Conservation (phyloP, 2,797 vertebrate species). For the Lophotriccus pileatus region DNA sequence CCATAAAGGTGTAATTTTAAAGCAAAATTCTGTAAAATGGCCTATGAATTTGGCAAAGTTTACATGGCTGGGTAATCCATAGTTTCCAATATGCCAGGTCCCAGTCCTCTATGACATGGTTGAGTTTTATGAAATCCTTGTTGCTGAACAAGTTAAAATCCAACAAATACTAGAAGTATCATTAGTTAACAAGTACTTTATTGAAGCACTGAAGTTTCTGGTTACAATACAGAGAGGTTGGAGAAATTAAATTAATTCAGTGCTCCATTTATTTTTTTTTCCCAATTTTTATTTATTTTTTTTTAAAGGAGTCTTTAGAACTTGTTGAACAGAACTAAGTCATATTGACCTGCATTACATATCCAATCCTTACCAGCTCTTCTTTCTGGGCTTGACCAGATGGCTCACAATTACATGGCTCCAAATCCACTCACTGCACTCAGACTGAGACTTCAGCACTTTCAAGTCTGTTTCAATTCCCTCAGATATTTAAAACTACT, state of each 20-base stretch:
- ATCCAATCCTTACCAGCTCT: background rate
- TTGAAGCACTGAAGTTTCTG: background rate
- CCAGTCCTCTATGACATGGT: background rate
- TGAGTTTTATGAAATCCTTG: background rate
- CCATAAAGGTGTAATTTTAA: background rate
- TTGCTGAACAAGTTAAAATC: background rate
- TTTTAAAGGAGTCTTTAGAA: background rate
- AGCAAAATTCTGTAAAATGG: background rate
- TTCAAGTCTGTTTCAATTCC: background rate
- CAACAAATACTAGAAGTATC: background rate
- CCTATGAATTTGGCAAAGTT: background rate
- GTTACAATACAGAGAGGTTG: background rate
- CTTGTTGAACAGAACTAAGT: background rate
- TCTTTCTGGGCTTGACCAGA: background rate
- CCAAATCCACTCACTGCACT: background rate
- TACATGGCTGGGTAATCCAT: background rate
- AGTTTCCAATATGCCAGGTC: background rate
- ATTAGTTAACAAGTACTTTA: background rate
- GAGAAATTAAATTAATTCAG: background rate
- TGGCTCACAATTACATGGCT: background rate
- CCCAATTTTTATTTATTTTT: background rate
- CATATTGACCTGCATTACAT: background rate
- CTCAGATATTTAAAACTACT: background rate
- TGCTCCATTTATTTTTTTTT: rapidly evolving
- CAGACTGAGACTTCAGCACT: background rate